Evolutionary conservation across 2,888 invertebrate species (phyloP), one percentile per base, ranked within the genome.

Genomic region (Leptarthrus brevirostris): DNA sequence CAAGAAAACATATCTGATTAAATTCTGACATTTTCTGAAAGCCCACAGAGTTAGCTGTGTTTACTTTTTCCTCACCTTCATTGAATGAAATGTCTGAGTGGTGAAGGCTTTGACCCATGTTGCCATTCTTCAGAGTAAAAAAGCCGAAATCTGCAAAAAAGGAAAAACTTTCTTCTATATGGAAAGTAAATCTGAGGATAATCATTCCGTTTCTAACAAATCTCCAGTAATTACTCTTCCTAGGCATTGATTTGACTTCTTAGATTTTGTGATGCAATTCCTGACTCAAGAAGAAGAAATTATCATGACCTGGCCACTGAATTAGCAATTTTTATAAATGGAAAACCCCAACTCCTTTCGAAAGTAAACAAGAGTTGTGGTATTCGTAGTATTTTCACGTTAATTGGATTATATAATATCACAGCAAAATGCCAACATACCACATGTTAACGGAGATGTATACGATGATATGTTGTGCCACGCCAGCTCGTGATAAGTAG

Each of bases 401-500:
- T 69, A 69, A 69, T 69, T 52, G 52, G 69, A 69, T 69, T 49
- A 69, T 52, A 47, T 52, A 34, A 18, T 10, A 58, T 58, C 36
- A 36, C n/a, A 58, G 58, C 36, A 14, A 30, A 14, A 56, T n/a
- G 34, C 58, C 58, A 58, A 20, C 22, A 20, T 36, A 47, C 24
- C 47, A 64, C 44, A 64, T 47, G 64, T 64, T 64, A 16, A 16
- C 64, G 24, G 40, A 44, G 47, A 64, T 44, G 40, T 22, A 64
- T 64, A 18, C 64, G 44, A 64, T 64, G 64, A 40, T 20, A 58
- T 64, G 64, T 40, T 40, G 44, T 24, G 64, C 22, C 26, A 44
- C 64, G 64, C 24, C 20, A 16, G 61, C 2, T 34, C 47, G 16
- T 24, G 44, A 64, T 64, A 64, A 64, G 64, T 44, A 47, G 40